Evolutionary conservation across 2,888 invertebrate genomes (phyloP).

Genomic region (Harmothoe impar): DNA sequence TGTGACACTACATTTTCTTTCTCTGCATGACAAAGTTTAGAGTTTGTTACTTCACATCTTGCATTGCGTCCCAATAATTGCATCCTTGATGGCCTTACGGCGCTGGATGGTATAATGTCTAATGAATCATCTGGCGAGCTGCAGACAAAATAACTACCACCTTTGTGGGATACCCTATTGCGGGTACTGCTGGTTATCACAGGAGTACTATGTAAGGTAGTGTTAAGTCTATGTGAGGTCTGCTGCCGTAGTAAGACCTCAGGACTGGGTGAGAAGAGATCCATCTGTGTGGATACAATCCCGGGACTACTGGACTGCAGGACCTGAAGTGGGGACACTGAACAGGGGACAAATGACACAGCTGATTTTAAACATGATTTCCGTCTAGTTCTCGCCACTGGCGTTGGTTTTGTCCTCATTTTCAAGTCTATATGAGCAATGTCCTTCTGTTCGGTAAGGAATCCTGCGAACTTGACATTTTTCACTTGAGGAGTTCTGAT

Average conservation of each 20-base stretch:
- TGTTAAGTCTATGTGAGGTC: not conserved
- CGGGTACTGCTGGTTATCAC: not conserved
- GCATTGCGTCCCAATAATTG: too few species aligned
- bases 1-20: too few species aligned
- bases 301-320: not conserved
- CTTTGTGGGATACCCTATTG: not conserved
- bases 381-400: not conserved
- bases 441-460: not conserved
- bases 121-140: not conserved
- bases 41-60: too few species aligned
- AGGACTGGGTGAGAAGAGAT: not conserved
- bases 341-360: not conserved
- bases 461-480: not conserved
- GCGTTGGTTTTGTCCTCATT: not conserved
- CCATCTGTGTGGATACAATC: not conserved
- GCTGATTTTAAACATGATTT: not conserved
- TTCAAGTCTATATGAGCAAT: not conserved
- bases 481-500: not conserved
- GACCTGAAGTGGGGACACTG: not conserved
- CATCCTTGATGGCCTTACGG: too few species aligned
- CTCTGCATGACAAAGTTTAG: too few species aligned
- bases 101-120: slow-evolving; percentile 11
- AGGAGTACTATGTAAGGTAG: not conserved
- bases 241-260: not conserved
- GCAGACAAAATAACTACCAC: not conserved